Percentiles rank a stretch among this genome's conserved stretches.
Conservation (phyloP, 1,140 invertebrate species). For the Diorhabda elongata region DNA sequence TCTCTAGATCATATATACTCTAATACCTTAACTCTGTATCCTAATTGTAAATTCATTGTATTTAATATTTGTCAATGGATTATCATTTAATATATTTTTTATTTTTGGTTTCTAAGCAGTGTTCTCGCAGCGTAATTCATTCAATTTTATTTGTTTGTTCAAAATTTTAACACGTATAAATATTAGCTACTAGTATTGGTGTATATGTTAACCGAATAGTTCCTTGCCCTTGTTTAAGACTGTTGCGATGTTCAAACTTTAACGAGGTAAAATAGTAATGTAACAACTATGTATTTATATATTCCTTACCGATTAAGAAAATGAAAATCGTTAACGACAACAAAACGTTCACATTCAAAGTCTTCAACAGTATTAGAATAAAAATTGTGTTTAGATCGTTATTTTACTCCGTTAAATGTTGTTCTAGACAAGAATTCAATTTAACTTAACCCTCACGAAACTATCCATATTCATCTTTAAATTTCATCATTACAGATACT, state of each 20-base stretch:
- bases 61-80: slow-evolving; percentile 48
- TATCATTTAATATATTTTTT: slow-evolving; percentile 42
- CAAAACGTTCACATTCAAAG: no score
- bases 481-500: no score
- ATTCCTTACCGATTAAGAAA: no score
- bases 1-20: slow-evolving; percentile 38
- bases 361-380: no score
- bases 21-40: slow-evolving; percentile 42
- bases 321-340: no score
- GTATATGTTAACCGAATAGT: slow-evolving; percentile 31
- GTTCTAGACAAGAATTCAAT: no score
- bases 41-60: slow-evolving; percentile 49
- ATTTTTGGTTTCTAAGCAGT: slow-evolving; percentile 40
- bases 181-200: slow-evolving; percentile 40
- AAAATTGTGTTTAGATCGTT: no score
- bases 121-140: slow-evolving; percentile 35
- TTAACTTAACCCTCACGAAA: no score
- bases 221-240: slow-evolving; percentile 23
- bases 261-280: no score
- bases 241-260: not conserved
- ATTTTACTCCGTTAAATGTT: no score
- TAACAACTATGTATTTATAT: no score
- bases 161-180: slow-evolving; percentile 38
- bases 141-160: slow-evolving; percentile 19
- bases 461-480: no score